Base-by-base conservation (phyloP, 2,797 vertebrate species). In the Coregonus ussuriensis region DNA sequence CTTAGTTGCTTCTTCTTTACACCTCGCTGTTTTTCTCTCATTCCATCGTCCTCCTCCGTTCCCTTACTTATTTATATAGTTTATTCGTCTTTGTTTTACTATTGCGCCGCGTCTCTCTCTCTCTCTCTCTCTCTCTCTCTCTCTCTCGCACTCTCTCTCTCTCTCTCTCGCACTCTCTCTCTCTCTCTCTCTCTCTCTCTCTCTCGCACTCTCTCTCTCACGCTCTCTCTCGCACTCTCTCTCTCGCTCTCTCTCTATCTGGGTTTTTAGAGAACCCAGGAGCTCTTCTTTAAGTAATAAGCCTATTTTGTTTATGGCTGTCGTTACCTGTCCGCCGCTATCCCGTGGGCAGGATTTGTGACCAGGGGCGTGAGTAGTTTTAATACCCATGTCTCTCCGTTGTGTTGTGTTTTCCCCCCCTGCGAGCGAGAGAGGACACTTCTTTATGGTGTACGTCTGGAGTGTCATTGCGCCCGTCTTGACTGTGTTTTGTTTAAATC, bases 321-420 rank as follows among this genome's bases (percentile, higher is more conserved):
- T 73, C 75, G 73, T 90, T 90, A 85, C 76, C 33, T 81, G 71
- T 75, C 82, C 81, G 78, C 84, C 69, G 78, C 82, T 85, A 81
- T 85, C 82, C 54, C 33, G n/a, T 53, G 67, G 85, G 81, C 77
- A 84, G 78, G 81, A 89, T 91, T 89, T 92, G 88, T 86, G 79
- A 76, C 75, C 70, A 74, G 74, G 41, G 85, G 79, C n/a, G 59
- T 76, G 72, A 67, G 21, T 66, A 81, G 84, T 74, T 88, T 87
- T 89, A 90, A 88, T 83, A 79, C 77, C 85, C 75, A 79, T 81
- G 82, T 89, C 77, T 85, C 78, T 86, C 84, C 71, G 77, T 73
- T 82, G 75, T 56, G 35, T 71, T 82, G 74, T 56, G 21, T 41
- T 37, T 31, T 0, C 41, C 9, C 41, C 80, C 82, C 21, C 25